These are phyloP conservation scores for Erpetoichthys calabaricus DNA, from an alignment of 2,797 vertebrate species.

Conservation along the genomic window DNA sequence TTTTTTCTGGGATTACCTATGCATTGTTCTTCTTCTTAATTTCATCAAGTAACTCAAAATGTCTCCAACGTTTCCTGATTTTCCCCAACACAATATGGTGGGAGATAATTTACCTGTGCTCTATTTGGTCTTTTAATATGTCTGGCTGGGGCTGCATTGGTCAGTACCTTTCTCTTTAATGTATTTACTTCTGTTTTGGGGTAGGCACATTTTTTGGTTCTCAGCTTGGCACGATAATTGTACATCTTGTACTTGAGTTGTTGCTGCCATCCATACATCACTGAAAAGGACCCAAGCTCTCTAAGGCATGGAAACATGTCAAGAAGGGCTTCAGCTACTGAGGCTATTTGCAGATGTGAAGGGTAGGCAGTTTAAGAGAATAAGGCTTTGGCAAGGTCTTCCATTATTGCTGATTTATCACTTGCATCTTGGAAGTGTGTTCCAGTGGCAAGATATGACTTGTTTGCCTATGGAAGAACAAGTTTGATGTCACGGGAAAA, in stretches of 20 bases:
- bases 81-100: neutral
- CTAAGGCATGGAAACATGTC: constrained; percentile 5
- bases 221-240: too few species aligned
- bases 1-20: constrained; percentile 4
- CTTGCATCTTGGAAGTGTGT: neutral
- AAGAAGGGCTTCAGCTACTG: constrained; percentile 6
- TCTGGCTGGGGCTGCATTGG: too few species aligned
- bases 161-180: too few species aligned
- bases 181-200: too few species aligned
- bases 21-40: constrained; percentile 7
- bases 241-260: neutral
- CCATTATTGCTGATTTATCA: constrained; percentile 10
- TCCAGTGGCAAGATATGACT: too few species aligned
- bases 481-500: too few species aligned
- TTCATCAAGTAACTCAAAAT: constrained; percentile 13
- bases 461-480: too few species aligned
- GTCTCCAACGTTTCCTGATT: constrained; percentile 8
- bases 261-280: constrained; percentile 2
- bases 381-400: neutral
- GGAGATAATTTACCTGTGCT: constrained; percentile 11
- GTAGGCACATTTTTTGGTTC: too few species aligned
- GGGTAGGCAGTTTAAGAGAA: constrained; percentile 13
- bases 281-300: neutral
- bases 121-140: neutral
- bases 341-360: constrained; percentile 2